A percentile compares a stretch with the other conserved stretches of the same genome.
These are phyloP conservation scores for Drosophila aldrichi DNA, from an alignment of 2,888 invertebrate genomes.

Conservation along the genomic window DNA sequence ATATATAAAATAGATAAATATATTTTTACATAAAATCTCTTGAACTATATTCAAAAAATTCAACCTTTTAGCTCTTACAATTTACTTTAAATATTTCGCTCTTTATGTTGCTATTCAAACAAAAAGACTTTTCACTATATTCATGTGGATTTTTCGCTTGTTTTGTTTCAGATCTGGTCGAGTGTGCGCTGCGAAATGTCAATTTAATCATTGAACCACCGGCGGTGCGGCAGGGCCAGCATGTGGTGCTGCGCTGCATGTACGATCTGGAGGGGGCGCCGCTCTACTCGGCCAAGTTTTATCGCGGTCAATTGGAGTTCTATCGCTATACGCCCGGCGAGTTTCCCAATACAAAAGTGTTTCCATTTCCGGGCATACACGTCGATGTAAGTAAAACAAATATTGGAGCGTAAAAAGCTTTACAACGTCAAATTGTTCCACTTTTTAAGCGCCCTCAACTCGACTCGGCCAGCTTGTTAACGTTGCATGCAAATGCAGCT, in stretches of 20 bases:
- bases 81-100: background rate
- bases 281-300: slow-evolving; percentile 95
- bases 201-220: slow-evolving; percentile 90
- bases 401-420: slow-evolving; percentile 21
- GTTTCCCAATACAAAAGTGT: slow-evolving; percentile 90
- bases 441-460: slow-evolving; percentile 28
- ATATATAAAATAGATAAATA: no score
- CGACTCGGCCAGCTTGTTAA: slow-evolving; percentile 50
- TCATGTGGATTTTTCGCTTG: background rate
- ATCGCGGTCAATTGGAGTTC: slow-evolving; percentile 93
- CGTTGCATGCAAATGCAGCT: slow-evolving; percentile 54
- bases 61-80: background rate
- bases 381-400: slow-evolving; percentile 91
- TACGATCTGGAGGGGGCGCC: slow-evolving; percentile 91
- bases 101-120: slow-evolving; percentile 18
- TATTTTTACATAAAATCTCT: no score
- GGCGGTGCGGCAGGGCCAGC: slow-evolving; percentile 89
- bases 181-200: slow-evolving; percentile 90
- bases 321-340: slow-evolving; percentile 93
- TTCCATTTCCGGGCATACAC: slow-evolving; percentile 90
- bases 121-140: background rate
- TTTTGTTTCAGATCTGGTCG: slow-evolving; percentile 85
- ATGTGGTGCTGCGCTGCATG: slow-evolving; percentile 90
- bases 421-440: slow-evolving; percentile 10
- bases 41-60: no score